Percentiles rank a stretch among this genome's conserved stretches.
phyloP scores from a whole-genome alignment of 2,113 vertebrate species.

The Montifringilla adamsi region DNA sequence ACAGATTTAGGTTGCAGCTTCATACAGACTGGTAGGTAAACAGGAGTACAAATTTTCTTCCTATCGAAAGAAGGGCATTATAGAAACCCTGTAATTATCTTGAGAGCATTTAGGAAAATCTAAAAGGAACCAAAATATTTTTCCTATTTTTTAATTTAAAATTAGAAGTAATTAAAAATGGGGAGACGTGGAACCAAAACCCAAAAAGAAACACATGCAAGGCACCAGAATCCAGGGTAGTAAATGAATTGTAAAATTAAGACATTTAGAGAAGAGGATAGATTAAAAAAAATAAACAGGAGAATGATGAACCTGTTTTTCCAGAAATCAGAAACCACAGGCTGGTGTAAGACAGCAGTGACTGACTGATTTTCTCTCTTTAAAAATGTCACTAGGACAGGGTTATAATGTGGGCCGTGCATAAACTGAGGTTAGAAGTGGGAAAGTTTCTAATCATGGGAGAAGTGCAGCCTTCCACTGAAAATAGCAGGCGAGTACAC shows the following conservation, averaged over 20 bases:
- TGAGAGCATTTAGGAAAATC: neutral
- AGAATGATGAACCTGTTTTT: neutral
- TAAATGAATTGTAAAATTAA: neutral
- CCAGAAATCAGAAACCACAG: neutral
- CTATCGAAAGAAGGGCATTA: neutral
- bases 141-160: neutral
- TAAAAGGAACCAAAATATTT: neutral
- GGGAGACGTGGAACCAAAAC: neutral
- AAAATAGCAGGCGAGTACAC: rapidly evolving
- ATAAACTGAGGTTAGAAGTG: neutral
- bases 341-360: neutral
- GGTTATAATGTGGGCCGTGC: neutral
- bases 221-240: neutral
- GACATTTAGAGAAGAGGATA: neutral
- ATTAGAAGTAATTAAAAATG: neutral
- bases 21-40: neutral
- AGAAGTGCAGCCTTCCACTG: neutral
- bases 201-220: neutral
- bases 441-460: neutral
- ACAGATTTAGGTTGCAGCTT: neutral
- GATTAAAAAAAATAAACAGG: neutral
- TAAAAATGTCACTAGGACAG: neutral
- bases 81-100: neutral
- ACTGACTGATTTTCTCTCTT: neutral
- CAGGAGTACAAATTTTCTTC: neutral